phyloP scores from a whole-genome alignment of 2,888 invertebrate genomes.

The Odontocolon sp. region DNA sequence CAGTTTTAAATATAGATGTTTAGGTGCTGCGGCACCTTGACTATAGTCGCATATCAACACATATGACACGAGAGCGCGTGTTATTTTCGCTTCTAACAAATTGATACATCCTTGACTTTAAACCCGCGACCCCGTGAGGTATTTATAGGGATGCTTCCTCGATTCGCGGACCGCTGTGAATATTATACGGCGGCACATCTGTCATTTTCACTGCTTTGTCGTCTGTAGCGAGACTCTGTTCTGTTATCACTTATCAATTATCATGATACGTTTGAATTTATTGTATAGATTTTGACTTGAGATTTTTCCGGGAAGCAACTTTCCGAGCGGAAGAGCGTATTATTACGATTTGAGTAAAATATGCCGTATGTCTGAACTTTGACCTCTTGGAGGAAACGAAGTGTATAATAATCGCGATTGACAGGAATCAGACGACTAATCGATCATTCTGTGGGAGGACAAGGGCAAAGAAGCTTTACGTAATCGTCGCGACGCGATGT shows the following conservation, averaged over 20 bases:
- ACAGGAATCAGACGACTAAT: conserved; percentile 48
- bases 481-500: conserved; percentile 39
- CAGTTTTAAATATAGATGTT: neutral
- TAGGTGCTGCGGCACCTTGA: neutral
- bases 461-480: conserved; percentile 57
- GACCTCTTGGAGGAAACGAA: conserved; percentile 10
- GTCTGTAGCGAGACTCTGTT: too few species aligned
- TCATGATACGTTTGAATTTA: conserved; percentile 30
- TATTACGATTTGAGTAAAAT: neutral
- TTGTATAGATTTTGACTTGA: neutral
- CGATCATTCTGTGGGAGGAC: conserved; percentile 53
- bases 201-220: neutral
- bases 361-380: neutral
- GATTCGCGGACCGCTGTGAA: neutral
- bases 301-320: neutral
- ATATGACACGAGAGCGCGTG: neutral
- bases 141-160: conserved; percentile 33
- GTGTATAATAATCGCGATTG: conserved; percentile 28
- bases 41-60: neutral
- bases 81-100: conserved; percentile 29
- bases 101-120: conserved; percentile 31
- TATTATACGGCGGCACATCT: neutral
- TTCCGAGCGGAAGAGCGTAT: neutral
- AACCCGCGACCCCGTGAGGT: conserved; percentile 29
- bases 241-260: too few species aligned